A percentile compares a stretch with the other conserved stretches of the same genome.
These are phyloP conservation scores for Autographa gamma DNA, from an alignment of 2,888 invertebrate species.

Conservation along the genomic window DNA sequence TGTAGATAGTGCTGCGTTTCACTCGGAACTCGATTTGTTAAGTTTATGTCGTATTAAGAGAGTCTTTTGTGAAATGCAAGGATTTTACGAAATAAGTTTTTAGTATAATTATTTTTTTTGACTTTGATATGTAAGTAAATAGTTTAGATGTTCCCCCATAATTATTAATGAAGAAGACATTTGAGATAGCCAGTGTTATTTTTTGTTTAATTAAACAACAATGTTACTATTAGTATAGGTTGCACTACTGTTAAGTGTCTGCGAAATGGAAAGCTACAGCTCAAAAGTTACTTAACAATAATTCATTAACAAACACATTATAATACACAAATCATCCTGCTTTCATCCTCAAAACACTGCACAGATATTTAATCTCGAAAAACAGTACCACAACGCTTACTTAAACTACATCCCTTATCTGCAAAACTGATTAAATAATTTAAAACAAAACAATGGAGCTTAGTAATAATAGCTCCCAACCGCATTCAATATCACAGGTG, in stretches of 20 bases:
- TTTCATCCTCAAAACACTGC: no score
- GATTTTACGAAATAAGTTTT: background rate
- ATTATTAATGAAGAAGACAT: no score
- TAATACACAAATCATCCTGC: no score
- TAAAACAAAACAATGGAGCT: conserved; percentile 17
- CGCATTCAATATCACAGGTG: conserved; percentile 51
- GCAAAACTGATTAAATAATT: conserved; percentile 1
- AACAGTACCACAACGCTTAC: background rate
- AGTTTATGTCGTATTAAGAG: conserved; percentile 29
- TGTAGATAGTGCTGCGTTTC: conserved; percentile 42
- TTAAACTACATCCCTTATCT: background rate
- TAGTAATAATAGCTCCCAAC: conserved; percentile 20
- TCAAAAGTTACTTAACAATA: no score
- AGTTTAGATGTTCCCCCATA: no score
- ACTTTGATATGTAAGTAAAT: no score
- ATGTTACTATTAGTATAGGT: no score
- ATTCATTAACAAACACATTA: no score
- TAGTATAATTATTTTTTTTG: no score
- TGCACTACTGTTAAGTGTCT: no score
- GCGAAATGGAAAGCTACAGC: no score
- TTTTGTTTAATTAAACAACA: background rate
- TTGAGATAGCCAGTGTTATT: background rate
- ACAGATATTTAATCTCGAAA: no score
- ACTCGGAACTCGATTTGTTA: conserved; percentile 45
- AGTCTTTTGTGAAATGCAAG: conserved; percentile 1